phyloP scores from a whole-genome alignment of 2,888 invertebrate species.

The Linnaemya tessellans region DNA sequence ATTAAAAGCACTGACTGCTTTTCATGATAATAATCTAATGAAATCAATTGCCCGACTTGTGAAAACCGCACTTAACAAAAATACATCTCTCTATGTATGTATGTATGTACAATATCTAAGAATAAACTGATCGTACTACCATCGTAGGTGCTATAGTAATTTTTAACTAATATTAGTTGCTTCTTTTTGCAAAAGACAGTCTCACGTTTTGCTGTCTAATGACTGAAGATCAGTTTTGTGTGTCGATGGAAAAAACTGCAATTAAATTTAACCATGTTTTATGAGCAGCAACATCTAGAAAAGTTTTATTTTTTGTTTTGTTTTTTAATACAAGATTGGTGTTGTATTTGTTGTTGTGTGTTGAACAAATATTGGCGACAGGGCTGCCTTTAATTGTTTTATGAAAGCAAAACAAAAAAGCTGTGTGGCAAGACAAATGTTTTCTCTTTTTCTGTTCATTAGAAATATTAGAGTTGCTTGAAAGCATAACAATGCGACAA shows the following conservation, averaged over 20 bases:
- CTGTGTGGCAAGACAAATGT: neutral
- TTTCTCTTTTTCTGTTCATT: slow-evolving; percentile 11
- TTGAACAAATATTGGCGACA: slow-evolving; percentile 68
- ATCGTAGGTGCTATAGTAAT: slow-evolving; percentile 28
- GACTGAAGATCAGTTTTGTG: slow-evolving; percentile 66
- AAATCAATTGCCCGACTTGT: no score
- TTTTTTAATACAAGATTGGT: slow-evolving; percentile 20
- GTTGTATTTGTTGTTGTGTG: slow-evolving; percentile 51
- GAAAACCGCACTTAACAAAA: no score
- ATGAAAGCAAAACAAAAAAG: slow-evolving; percentile 31
- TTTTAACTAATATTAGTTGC: neutral
- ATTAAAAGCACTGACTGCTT: no score
- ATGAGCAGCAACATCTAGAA: slow-evolving; percentile 33
- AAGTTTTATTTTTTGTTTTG: neutral
- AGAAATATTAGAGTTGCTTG: slow-evolving; percentile 9
- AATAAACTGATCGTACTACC: slow-evolving; percentile 16
- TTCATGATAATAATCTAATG: no score
- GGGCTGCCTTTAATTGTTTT: slow-evolving; percentile 57
- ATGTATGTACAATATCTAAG: no score
- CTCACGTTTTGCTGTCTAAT: slow-evolving; percentile 70
- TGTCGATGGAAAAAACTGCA: slow-evolving; percentile 44
- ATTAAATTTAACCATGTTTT: slow-evolving; percentile 66
- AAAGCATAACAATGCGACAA: neutral
- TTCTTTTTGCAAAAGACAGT: slow-evolving; percentile 53
- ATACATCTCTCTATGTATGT: no score